Base-by-base conservation (phyloP, 37 sponge, comb jelly and placozoan genomes). In the Agelas oroides region DNA sequence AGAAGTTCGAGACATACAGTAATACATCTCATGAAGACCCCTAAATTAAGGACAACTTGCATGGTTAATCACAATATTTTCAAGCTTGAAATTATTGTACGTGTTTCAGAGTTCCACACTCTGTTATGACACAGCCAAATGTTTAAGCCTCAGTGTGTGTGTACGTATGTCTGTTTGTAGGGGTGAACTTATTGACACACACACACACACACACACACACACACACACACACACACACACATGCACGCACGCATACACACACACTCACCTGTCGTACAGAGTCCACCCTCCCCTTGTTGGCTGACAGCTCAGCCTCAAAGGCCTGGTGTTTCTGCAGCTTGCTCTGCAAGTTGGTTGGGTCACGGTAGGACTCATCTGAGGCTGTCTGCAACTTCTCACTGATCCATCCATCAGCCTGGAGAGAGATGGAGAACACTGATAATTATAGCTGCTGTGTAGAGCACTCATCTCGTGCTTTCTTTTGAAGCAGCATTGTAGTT, bases 251-350 rank as follows among this genome's bases (percentile, higher is more conserved):
- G 8, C 46, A 46, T 8, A 46, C 46, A 46, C 46, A 46, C 46
- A 46, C 46, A 46, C 67, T 36, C 53, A 90, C 91, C 80, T 77
- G 77, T 34, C 72, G 74, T 15, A 95, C 87, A 14, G 68, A 65
- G 77, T 96, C 92, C 32, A 96, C 91, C 27, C 88, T 74, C 16
- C 85, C 94, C 75, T 88, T 83, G 64, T 95, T 92, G 67, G 96
- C 84, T 0, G 87, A 65, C 67, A 95, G 88, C 77, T 97, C 98
- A 25, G 94, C 93, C 81, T 95, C 96, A 62, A 95, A 95, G 28
- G 98, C 90, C 53, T 90, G 83, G 79, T 97, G 98, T 41, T 95
- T 88, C 87, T 97, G 95, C 41, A 97, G 86, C 75, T 97, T 97
- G 72, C 74, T 76, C 84, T 92, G 95, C 8, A 97, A 89, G 82